A percentile compares a stretch with the other conserved stretches of the same genome.
Conservation (phyloP, 2,113 vertebrate species). For the Urocolius indicus region DNA sequence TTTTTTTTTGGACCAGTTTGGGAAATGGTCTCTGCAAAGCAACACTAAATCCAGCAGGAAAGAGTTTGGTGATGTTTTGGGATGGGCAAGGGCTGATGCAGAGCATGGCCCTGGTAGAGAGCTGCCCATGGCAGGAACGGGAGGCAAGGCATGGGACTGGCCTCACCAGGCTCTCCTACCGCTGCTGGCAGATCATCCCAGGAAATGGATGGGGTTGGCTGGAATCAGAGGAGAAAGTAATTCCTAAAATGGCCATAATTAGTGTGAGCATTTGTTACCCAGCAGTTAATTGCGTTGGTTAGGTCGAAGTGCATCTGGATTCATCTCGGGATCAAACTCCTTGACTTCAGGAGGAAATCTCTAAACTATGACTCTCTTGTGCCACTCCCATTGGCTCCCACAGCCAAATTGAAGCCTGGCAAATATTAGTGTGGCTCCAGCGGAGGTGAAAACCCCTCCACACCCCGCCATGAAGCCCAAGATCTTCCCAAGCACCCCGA, state of each 20-base stretch:
- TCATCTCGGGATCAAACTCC: background rate
- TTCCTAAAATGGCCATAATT: accelerated
- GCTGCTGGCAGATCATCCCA: accelerated
- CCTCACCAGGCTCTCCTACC: background rate
- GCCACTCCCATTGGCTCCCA: background rate
- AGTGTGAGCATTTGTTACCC: background rate
- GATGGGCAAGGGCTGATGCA: background rate
- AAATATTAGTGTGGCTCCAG: background rate
- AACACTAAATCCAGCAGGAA: accelerated
- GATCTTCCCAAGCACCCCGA: accelerated
- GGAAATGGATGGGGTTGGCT: accelerated
- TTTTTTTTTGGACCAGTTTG: background rate
- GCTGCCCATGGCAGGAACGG: accelerated
- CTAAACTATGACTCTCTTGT: accelerated
- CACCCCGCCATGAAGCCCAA: background rate
- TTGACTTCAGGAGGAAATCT: background rate
- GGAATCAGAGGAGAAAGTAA: background rate
- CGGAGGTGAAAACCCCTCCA: background rate
- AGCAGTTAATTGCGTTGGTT: accelerated
- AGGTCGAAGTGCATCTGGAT: accelerated
- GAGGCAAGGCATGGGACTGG: background rate
- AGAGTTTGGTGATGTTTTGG: background rate
- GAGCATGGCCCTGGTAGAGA: background rate
- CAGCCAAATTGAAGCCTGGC: accelerated
- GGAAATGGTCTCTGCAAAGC: background rate